A percentile compares a stretch with the other conserved stretches of the same genome.
Evolutionary conservation across 1,140 invertebrate species (phyloP).

Genomic region (Periplaneta americana): DNA sequence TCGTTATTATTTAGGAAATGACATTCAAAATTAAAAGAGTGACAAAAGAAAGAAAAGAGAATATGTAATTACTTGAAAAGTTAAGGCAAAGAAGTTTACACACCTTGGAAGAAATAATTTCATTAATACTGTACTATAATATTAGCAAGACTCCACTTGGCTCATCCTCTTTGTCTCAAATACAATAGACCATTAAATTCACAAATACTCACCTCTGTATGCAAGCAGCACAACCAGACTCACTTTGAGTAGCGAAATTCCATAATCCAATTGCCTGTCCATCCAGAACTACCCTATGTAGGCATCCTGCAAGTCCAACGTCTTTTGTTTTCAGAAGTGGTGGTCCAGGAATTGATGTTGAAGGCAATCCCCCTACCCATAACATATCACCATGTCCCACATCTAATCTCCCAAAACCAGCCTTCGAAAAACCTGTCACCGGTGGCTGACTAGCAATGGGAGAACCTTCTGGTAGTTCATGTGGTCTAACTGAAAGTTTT

Average conservation of each 20-base stretch:
- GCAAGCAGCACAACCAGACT: constrained; percentile 64
- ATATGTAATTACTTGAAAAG: neutral
- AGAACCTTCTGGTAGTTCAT: constrained; percentile 32
- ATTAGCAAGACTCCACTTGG: no score
- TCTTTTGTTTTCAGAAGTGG: constrained; percentile 25
- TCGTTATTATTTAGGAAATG: neutral
- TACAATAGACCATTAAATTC: neutral
- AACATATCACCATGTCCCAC: constrained; percentile 43
- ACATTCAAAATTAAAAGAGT: constrained; percentile 36
- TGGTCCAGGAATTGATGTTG: constrained; percentile 36
- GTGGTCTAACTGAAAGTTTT: constrained; percentile 45
- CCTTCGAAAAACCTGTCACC: constrained; percentile 38
- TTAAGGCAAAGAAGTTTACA: neutral
- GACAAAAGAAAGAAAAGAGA: constrained; percentile 35
- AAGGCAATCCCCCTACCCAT: constrained; percentile 51
- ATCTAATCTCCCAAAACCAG: constrained; percentile 47
- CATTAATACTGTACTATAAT: no score
- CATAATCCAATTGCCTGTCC: constrained; percentile 76
- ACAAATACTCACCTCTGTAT: constrained; percentile 55
- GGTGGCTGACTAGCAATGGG: constrained; percentile 31
- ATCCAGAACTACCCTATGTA: constrained; percentile 73
- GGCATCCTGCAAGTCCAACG: constrained; percentile 61
- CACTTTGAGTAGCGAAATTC: constrained; percentile 65
- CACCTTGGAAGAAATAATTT: neutral
- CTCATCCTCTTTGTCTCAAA: neutral